Conservation (phyloP, 1,140 invertebrate genomes). For the Trinorchestia longiramus region DNA sequence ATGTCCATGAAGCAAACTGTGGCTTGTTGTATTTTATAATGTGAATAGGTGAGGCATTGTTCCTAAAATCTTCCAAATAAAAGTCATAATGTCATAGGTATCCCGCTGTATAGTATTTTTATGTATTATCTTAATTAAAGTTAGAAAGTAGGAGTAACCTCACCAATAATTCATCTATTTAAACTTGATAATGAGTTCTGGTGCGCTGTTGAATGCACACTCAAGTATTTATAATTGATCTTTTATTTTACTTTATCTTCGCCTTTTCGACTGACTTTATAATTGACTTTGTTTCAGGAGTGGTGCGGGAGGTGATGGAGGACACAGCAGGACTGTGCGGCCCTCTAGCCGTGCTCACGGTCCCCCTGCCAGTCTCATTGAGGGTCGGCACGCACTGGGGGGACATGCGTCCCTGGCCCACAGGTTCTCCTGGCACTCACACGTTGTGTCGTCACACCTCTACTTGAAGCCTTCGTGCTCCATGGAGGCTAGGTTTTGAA, state of each 20-base stretch:
- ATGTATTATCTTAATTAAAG: too few species aligned
- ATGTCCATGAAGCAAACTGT: not conserved
- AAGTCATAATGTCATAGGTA: too few species aligned
- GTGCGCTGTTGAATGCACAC: too few species aligned
- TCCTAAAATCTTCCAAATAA: too few species aligned
- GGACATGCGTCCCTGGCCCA: slow-evolving; percentile 52
- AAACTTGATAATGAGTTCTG: too few species aligned
- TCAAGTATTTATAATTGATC: too few species aligned
- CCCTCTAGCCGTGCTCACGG: slow-evolving; percentile 54
- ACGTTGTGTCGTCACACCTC: not conserved
- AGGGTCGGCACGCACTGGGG: slow-evolving; percentile 58
- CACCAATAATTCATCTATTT: too few species aligned
- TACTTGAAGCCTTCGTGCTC: too few species aligned
- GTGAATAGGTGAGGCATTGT: not conserved
- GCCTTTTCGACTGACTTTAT: too few species aligned
- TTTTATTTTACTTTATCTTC: too few species aligned
- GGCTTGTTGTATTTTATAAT: not conserved
- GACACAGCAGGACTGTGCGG: slow-evolving; percentile 59
- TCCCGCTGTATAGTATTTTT: too few species aligned
- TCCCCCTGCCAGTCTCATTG: slow-evolving; percentile 59
- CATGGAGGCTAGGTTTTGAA: not conserved
- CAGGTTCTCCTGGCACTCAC: not conserved
- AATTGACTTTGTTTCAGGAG: slow-evolving; percentile 4
- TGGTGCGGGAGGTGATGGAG: slow-evolving; percentile 57
- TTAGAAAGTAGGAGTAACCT: too few species aligned